Conservation (phyloP, 2,797 vertebrate genomes). For the Manis pentadactyla region DNA sequence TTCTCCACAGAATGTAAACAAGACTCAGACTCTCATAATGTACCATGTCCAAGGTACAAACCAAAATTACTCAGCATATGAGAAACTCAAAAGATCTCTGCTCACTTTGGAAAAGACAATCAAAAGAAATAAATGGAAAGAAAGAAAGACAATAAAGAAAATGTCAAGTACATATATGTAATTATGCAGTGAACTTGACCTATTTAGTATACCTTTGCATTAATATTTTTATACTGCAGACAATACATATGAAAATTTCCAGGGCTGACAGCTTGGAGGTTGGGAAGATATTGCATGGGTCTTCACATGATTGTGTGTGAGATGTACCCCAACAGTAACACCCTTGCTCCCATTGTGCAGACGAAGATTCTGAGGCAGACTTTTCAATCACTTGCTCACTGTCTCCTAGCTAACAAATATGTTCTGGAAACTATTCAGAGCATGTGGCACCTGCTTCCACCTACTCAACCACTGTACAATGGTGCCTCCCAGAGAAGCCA, state of each 20-base stretch:
- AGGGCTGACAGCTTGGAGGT: not conserved
- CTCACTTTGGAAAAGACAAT: not conserved
- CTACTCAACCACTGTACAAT: too few species aligned
- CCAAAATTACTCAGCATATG: not conserved
- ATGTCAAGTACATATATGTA: not conserved
- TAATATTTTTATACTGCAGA: not conserved
- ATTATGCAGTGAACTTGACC: not conserved
- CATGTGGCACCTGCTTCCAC: not conserved
- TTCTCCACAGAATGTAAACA: not conserved
- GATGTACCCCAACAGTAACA: rapidly evolving
- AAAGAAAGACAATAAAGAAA: not conserved
- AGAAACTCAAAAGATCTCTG: not conserved
- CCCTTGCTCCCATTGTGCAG: not conserved
- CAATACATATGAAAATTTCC: not conserved
- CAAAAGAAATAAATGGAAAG: not conserved
- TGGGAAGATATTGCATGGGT: not conserved
- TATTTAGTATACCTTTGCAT: not conserved
- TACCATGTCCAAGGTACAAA: not conserved
- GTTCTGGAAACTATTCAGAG: not conserved
- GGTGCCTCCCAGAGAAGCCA: not conserved
- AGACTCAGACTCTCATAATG: not conserved
- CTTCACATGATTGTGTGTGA: not conserved
- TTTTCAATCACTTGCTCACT: not conserved
- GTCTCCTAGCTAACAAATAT: not conserved
- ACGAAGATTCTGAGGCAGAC: not conserved